Evolutionary conservation across 2,113 vertebrate species (phyloP).

Genomic region (Fregetta grallaria): DNA sequence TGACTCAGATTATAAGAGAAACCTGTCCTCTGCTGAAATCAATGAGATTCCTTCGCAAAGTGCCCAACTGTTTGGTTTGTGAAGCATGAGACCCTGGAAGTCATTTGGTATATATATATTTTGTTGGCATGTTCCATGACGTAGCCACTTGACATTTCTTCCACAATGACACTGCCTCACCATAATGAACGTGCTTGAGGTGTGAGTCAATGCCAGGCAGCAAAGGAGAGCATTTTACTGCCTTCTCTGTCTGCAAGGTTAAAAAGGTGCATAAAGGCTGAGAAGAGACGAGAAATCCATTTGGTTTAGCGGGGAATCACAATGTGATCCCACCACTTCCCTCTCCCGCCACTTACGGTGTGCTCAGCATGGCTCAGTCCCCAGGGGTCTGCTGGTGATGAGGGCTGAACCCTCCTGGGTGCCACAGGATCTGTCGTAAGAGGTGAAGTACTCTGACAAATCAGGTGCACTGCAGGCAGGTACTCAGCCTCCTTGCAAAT

Average conservation of each 20-base stretch:
- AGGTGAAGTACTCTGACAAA: not conserved
- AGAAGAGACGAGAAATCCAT: not conserved
- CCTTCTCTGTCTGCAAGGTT: not conserved
- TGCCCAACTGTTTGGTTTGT: not conserved
- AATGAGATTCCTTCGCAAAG: not conserved
- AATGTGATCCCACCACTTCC: not conserved
- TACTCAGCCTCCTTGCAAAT: not conserved
- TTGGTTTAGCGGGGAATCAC: not conserved
- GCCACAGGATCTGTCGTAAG: not conserved
- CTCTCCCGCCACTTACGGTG: fast-evolving
- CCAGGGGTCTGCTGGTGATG: not conserved
- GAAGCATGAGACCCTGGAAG: not conserved
- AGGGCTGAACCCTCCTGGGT: not conserved
- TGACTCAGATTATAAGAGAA: slow-evolving; percentile 1
- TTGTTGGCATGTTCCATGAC: not conserved
- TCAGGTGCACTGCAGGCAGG: not conserved
- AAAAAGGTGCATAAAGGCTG: not conserved
- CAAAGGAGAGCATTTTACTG: not conserved
- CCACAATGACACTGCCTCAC: not conserved
- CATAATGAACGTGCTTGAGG: not conserved
- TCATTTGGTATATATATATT: not conserved
- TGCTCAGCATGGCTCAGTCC: not conserved
- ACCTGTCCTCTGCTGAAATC: not conserved
- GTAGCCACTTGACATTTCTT: not conserved
- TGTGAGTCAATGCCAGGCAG: not conserved